These are phyloP conservation scores for Micrasema minimum DNA, from an alignment of 1,140 invertebrate genomes.

Conservation along the genomic window DNA sequence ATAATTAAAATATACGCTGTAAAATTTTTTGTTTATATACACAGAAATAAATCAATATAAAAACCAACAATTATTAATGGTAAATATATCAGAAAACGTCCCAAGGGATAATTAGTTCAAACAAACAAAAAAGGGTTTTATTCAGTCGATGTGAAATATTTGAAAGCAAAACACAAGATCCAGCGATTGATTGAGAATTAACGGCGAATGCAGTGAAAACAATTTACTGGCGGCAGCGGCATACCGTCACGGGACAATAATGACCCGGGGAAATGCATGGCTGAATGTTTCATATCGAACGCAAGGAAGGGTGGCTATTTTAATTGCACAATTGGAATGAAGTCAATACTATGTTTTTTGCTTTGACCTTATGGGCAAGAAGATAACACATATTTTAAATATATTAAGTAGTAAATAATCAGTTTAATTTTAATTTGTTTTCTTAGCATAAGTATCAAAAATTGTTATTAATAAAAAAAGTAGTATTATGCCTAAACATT, in stretches of 20 bases:
- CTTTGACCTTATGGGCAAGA: background rate
- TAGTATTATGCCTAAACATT: too few species aligned
- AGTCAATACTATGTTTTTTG: conserved; percentile 27
- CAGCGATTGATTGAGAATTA: conserved; percentile 21
- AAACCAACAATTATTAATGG: too few species aligned
- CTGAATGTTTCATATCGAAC: background rate
- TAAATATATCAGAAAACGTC: too few species aligned
- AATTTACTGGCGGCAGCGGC: conserved; percentile 20
- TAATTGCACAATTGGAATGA: conserved; percentile 33
- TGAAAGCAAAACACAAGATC: background rate
- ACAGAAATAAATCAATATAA: too few species aligned
- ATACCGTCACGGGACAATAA: conserved; percentile 39
- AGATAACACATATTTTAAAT: background rate
- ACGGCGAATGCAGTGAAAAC: background rate
- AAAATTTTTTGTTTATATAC: too few species aligned
- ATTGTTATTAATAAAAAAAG: too few species aligned
- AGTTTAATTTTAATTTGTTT: too few species aligned
- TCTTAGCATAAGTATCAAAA: too few species aligned
- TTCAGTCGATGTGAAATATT: conserved; percentile 5
- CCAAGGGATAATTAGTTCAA: too few species aligned
- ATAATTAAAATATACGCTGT: too few species aligned
- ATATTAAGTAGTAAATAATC: background rate
- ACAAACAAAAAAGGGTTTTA: background rate
- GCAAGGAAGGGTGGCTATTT: conserved; percentile 26
- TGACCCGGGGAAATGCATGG: conserved; percentile 25